phyloP scores from a whole-genome alignment of 2,888 invertebrate genomes.

The Fragum whitleyi region DNA sequence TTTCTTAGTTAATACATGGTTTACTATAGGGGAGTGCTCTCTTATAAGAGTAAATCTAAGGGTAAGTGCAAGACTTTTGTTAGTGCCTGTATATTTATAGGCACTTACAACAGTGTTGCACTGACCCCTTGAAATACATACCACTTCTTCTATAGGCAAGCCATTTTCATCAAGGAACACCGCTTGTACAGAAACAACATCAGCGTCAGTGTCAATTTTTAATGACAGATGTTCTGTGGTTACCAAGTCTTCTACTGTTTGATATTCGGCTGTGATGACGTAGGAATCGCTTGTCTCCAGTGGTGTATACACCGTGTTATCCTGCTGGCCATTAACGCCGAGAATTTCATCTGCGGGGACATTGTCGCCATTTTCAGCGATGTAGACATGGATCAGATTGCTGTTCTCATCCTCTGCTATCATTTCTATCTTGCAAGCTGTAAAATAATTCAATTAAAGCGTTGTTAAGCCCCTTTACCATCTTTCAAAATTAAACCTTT shows the following conservation, averaged over 20 bases:
- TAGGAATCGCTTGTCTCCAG: slow-evolving; percentile 5
- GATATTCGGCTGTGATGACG: slow-evolving; percentile 15
- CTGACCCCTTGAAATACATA: neutral
- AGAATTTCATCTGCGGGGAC: slow-evolving; percentile 29
- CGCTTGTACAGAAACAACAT: slow-evolving; percentile 11
- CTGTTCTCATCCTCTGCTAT: slow-evolving; percentile 22
- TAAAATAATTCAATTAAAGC: too few species aligned
- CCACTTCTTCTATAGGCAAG: slow-evolving; percentile 12
- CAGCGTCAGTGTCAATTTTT: slow-evolving; percentile 1
- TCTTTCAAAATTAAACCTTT: too few species aligned
- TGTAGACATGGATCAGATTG: slow-evolving; percentile 21
- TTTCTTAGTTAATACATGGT: too few species aligned
- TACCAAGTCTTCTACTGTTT: neutral
- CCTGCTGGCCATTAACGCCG: neutral
- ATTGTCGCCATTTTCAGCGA: neutral
- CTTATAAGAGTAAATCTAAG: too few species aligned
- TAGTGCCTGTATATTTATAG: too few species aligned
- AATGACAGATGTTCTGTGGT: slow-evolving; percentile 11
- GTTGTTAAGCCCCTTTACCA: too few species aligned
- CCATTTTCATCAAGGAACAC: slow-evolving; percentile 20
- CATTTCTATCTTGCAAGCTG: slow-evolving; percentile 28
- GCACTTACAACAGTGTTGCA: too few species aligned
- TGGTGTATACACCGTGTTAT: slow-evolving; percentile 19
- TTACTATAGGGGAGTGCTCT: too few species aligned
- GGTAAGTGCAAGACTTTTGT: too few species aligned